A percentile compares a stretch with the other conserved stretches of the same genome.
phyloP scores from a whole-genome alignment of 2,113 vertebrate species.

The Aphelocoma coerulescens region DNA sequence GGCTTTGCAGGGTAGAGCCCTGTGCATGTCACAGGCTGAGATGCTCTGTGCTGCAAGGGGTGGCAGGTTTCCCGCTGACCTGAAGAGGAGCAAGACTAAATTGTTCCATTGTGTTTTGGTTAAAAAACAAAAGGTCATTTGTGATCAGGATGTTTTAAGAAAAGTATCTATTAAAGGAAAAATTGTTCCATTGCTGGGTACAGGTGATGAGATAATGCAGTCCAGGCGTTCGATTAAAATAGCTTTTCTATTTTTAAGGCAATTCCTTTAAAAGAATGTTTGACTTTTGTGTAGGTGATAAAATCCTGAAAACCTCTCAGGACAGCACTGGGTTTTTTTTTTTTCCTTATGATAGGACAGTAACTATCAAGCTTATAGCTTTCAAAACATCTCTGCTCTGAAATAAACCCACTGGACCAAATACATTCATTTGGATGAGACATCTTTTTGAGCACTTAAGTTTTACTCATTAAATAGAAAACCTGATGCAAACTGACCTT shows the following conservation, averaged over 20 bases:
- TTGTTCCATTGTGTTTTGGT: background rate
- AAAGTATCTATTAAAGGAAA: constrained; percentile 21
- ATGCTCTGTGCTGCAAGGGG: background rate
- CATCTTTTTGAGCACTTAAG: background rate
- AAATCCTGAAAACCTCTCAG: constrained; percentile 4
- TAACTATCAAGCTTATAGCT: background rate
- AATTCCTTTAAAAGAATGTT: constrained; percentile 2
- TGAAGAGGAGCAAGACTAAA: background rate
- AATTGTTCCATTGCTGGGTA: background rate
- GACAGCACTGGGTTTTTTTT: background rate
- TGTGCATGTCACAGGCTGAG: background rate
- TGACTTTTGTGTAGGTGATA: background rate
- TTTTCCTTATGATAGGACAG: background rate
- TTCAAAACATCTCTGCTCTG: background rate
- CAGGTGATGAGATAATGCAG: constrained; percentile 22
- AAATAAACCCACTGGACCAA: background rate
- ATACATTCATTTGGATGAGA: background rate
- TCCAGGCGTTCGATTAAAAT: constrained; percentile 26
- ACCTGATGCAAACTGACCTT: constrained; percentile 15
- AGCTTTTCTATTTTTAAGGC: constrained; percentile 32
- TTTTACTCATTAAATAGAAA: constrained; percentile 18
- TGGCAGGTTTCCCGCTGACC: constrained; percentile 7
- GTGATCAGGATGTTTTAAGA: constrained; percentile 10
- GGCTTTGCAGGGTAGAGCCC: background rate
- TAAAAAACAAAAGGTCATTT: background rate